Base-by-base conservation (phyloP, 2,113 vertebrate species). In the Felis chaus region DNA sequence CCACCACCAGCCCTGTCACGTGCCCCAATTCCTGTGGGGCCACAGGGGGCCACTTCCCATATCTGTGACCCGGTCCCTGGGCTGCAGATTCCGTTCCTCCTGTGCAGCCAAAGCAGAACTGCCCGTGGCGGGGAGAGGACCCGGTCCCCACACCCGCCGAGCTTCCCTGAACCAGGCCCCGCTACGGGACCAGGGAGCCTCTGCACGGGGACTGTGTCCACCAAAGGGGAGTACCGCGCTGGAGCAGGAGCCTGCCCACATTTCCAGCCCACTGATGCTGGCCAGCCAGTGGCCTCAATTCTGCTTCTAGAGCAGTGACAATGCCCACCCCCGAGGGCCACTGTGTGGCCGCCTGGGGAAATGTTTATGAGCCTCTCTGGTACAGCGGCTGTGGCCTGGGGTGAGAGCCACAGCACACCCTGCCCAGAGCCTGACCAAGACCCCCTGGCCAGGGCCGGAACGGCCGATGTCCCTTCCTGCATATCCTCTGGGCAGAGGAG, bases 81-180 rank as follows among this genome's bases (percentile, higher is more conserved):
- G 45, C 18, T 36, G 48, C 23, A 65, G 57, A 16, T 45, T 74
- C 33, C 0, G 66, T 94, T 97, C 92, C 95, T 94, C 88, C 88
- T 94, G 66, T n/a, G 15, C 13, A 66, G 73, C 12, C 3, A 13
- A 74, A 50, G 73, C 79, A 83, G 74, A 89, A 69, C 61, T 48
- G 66, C 48, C 19, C 25, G 13, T 21, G 36, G 61, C 0, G 76
- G 71, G n/a, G 33, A 19, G 50, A 65, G 41, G 68, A 73, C 10
- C n/a, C 2, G 2, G 63, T 23, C 55, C 69, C 23, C 0, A 73
- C 15, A 16, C 23, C 25, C 19, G 1, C 65, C 39, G 50, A 36
- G 6, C 8, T 48, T 41, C 41, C 45, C 31, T 18, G 31, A 36
- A 18, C 29, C 16, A 36, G n/a, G 3, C 8, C 25, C 29, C 2